Conservation (phyloP, 2,797 vertebrate genomes). For the Toxotes lorentzi region DNA sequence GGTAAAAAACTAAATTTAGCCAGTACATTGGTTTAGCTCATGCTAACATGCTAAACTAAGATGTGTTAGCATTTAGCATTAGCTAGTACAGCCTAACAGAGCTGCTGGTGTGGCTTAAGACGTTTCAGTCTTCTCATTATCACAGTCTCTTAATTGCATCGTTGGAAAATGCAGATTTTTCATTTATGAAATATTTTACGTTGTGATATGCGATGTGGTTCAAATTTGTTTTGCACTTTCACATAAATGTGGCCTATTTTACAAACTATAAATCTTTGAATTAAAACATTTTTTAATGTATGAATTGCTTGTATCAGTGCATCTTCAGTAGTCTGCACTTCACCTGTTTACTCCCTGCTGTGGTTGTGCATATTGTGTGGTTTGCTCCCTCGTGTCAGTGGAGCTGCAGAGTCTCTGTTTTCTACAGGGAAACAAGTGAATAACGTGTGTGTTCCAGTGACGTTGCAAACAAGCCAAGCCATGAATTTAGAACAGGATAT, state of each 20-base stretch:
- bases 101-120: not conserved
- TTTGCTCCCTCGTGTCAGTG: conserved; percentile 35
- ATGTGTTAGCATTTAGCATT: not conserved
- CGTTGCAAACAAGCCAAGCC: conserved; percentile 76
- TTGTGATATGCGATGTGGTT: not conserved
- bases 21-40: too few relatives aligned
- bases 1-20: too few relatives aligned
- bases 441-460: conserved; percentile 75
- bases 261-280: not conserved
- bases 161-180: not conserved
- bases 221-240: not conserved
- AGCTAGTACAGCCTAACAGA: too few relatives aligned
- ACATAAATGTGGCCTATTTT: not conserved
- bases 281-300: conserved; percentile 16
- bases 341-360: conserved; percentile 27
- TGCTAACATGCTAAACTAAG: not conserved
- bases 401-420: conserved; percentile 49
- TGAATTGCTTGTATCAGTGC: not conserved
- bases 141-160: not conserved
- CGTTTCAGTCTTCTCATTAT: not conserved
- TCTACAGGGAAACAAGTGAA: conserved; percentile 67
- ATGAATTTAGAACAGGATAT: conserved; percentile 83
- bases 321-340: conserved; percentile 3
- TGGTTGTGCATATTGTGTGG: conserved; percentile 16
- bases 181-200: not conserved